Evolutionary conservation across 2,113 vertebrate species (phyloP).

Genomic region (Nanorana parkeri): DNA sequence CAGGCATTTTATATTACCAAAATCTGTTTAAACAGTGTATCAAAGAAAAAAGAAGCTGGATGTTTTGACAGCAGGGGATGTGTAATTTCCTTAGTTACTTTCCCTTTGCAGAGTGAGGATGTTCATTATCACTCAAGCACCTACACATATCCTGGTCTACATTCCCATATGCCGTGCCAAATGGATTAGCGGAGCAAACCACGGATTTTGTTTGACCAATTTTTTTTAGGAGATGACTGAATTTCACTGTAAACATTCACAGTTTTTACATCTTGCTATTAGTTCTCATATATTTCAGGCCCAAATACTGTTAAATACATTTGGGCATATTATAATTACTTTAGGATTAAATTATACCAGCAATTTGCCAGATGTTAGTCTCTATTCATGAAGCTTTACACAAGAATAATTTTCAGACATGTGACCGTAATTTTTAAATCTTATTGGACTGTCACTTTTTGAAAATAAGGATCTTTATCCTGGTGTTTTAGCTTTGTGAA

Average conservation of each 20-base stretch:
- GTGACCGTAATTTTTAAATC: too few species aligned
- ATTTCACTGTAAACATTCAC: neutral
- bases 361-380: too few species aligned
- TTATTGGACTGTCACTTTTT: too few species aligned
- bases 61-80: constrained; percentile 48
- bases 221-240: neutral
- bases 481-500: too few species aligned
- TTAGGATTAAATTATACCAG: too few species aligned
- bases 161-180: constrained; percentile 46
- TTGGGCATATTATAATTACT: too few species aligned
- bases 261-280: too few species aligned
- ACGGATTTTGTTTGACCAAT: neutral
- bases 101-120: constrained; percentile 48
- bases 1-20: neutral
- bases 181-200: neutral
- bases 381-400: too few species aligned
- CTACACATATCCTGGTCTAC: constrained; percentile 50
- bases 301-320: too few species aligned
- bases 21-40: constrained; percentile 10
- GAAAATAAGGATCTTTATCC: too few species aligned
- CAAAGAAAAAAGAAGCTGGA: constrained; percentile 33
- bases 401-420: too few species aligned
- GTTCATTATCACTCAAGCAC: constrained; percentile 46
- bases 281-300: too few species aligned
- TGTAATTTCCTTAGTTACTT: constrained; percentile 45